Base-by-base conservation (phyloP, 2,797 vertebrate species). In the Acestrorhynchus altus region DNA sequence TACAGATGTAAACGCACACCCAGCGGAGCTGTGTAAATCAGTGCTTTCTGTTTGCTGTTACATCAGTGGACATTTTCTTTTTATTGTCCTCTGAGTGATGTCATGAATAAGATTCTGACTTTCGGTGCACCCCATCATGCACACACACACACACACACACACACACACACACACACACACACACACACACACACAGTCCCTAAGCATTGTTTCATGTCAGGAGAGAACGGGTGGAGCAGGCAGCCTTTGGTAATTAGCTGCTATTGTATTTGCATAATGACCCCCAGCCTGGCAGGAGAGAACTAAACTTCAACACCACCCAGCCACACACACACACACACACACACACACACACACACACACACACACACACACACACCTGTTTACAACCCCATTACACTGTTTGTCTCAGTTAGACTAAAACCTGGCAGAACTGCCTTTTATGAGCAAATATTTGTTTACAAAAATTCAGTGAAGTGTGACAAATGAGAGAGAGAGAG, bases 401-500 rank as follows among this genome's bases (percentile, higher is more conserved):
- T 52, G 52, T 26, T 56, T 56, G 52, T 56, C 11, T 56, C 11
- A 12, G 22, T 56, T 22, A 20, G n/a, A 52, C 7, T 8, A 7
- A 20, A 20, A 94, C 93, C 93, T 92, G 92, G 88, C 91, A 92
- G 89, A 89, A 88, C 91, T 83, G 86, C 91, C 91, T 92, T 92
- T 88, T 89, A 89, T 87, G 90, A 79, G 65, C 66, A 91, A 92
- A 92, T 93, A 89, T 92, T 91, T 92, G 81, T 83, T 92, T 92
- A 91, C 86, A 81, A 12, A 24, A 56, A 24, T 8, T 1, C 22
- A 24, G 8, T 11, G 22, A 8, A 13, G 24, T 12, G 22, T 24
- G 22, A 12, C 24, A 8, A 24, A 9, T 1, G 24, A 26, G 54
- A 11, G 54, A 26, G 10, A 13, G 51, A 22, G 20, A 22, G 51